Base-by-base conservation (phyloP, 2,888 invertebrate genomes). In the Rhingia campestris region DNA sequence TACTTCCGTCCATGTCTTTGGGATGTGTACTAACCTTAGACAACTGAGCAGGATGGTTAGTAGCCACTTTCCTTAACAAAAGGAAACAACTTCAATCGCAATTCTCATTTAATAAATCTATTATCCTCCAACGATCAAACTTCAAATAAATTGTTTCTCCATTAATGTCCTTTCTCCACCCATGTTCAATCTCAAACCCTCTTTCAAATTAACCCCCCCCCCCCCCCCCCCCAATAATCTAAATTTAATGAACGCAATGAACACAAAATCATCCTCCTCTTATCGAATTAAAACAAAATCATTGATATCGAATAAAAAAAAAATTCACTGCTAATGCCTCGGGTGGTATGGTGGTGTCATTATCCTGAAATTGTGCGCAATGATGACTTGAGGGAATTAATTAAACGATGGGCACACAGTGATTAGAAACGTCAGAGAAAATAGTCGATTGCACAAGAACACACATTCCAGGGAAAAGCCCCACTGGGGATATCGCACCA, bases 391-490 rank as follows among this genome's bases (percentile, higher is more conserved):
- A 39, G 58, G 75, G 67, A 75, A 75, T 75, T 59, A 75, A 75
- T 75, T 67, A 74, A 74, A 56, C 51, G 56, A 67, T 51, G n/a
- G 22, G 56, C n/a, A 12, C 58, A n/a, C 59, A 45, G 66, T 75
- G 75, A 75, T 75, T 75, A 75, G 75, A 67, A 67, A 43, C 35
- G 41, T 22, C 22, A 22, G 22, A 58, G 49, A 49, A 49, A 74
- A 66, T 49, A 74, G 75, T 75, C 75, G 59, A 59, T 75, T 75
- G n/a, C n/a, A n/a, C n/a, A n/a, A n/a, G n/a, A 22, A 67, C 35
- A 59, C 6, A 39, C 3, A 41, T 14, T 39, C 41, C 22, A 6
- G 4, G 14, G 33, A 3, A 33, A 4, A 12, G 5, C 5, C 14
- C 43, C 59, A 33, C 43, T 4, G 4, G 14, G 12, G 39, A 39